These are phyloP conservation scores for Apodemus sylvaticus DNA, from an alignment of 2,113 vertebrate genomes.

Conservation along the genomic window DNA sequence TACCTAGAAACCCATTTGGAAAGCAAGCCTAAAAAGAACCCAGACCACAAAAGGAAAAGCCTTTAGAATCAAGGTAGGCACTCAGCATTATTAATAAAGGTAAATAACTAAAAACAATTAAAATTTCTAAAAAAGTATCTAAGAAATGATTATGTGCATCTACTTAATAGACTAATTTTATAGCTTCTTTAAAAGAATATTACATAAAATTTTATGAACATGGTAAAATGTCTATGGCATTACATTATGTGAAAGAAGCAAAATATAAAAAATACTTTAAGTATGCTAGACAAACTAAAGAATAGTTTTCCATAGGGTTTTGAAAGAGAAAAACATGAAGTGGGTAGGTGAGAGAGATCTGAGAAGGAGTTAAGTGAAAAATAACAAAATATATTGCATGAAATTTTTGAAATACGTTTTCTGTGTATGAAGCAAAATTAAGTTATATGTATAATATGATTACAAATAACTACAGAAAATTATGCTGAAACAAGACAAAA, in stretches of 20 bases:
- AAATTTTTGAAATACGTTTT: neutral
- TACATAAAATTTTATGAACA: neutral
- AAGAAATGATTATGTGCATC: neutral
- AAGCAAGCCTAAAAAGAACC: constrained; percentile 14
- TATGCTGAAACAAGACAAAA: neutral
- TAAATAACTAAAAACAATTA: constrained; percentile 16
- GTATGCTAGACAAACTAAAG: neutral
- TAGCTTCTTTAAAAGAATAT: neutral
- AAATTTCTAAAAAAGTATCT: neutral
- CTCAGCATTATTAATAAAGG: neutral
- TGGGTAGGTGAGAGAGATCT: neutral
- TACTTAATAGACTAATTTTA: neutral
- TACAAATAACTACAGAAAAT: neutral
- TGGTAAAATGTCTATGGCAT: neutral
- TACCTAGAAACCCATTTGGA: neutral
- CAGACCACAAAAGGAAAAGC: neutral
- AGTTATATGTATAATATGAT: neutral
- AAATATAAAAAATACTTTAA: neutral
- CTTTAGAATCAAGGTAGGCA: neutral
- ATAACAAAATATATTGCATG: neutral
- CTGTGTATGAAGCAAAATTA: neutral
- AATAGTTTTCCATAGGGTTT: neutral
- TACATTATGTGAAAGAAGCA: neutral
- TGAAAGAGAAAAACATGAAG: neutral
- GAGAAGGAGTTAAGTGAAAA: neutral